Base-by-base conservation (phyloP, 2,888 invertebrate species). In the Cybosia mesomella region DNA sequence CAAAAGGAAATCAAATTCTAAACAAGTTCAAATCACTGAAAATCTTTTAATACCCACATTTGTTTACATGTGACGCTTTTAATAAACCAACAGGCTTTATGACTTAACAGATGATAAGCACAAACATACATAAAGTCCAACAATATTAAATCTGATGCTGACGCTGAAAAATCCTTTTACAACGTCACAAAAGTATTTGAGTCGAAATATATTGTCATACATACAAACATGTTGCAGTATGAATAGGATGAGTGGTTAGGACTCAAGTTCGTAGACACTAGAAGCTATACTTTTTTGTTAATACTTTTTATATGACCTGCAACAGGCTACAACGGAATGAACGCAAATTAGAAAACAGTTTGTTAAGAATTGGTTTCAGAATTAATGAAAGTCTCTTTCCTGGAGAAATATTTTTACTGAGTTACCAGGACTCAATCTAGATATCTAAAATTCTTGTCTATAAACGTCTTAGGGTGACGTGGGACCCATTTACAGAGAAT, bases 191-290 rank as follows among this genome's bases (percentile, higher is more conserved):
- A 54, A n/a, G 36, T 36, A 59, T 28, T 54, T 34, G 13, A 9
- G 22, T 9, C 3, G 21, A 32, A 64, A 43, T 21, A 53, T 32
- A 53, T n/a, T 54, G 43, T 58, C n/a, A 21, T 59, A 21, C 22
- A 22, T n/a, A 36, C 53, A 34, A 24, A 53, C 10, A 15, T 58
- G n/a, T 58, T n/a, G 21, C 11, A 13, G 57, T 49, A 64, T 58
- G 28, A 60, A 61, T n/a, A 49, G 61, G 13, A 60, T 18, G 58
- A 36, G 58, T 11, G 58, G 58, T n/a, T 66, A 24, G 13, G n/a
- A 8, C 8, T 58, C 24, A 32, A 21, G 28, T 9, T 49, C 11
- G 18, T 7, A 8, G 18, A 32, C 36, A 66, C n/a, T 59, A 18
- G 22, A 22, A 24, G 53, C 36, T 9, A 53, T 22, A 22, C 8